These are phyloP conservation scores for Napeogenes inachia DNA, from an alignment of 2,888 invertebrate species.

Conservation along the genomic window DNA sequence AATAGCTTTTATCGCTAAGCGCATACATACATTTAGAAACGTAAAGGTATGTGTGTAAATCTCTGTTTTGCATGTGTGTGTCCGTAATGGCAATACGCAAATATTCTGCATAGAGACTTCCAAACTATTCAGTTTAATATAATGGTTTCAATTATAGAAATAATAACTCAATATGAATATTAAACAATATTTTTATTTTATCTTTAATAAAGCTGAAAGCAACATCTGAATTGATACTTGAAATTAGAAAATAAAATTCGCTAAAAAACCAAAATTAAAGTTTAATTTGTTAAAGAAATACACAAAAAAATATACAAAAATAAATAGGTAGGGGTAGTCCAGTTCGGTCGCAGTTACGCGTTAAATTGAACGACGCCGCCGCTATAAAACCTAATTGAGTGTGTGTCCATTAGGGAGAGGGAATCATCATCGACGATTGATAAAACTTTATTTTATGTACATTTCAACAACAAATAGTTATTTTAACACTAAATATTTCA, in stretches of 20 bases:
- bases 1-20: conserved; percentile 7
- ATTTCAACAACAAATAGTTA: conserved; percentile 19
- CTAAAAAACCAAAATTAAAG: conserved; percentile 16
- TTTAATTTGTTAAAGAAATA: conserved; percentile 28
- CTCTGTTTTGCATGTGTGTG: not conserved
- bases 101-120: too few relatives aligned
- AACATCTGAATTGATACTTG: conserved; percentile 18
- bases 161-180: too few relatives aligned
- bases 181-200: conserved; percentile 10
- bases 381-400: conserved; percentile 73
- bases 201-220: conserved; percentile 13
- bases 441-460: conserved; percentile 32
- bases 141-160: too few relatives aligned
- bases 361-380: conserved; percentile 68
- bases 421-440: conserved; percentile 49
- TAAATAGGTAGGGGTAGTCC: conserved; percentile 55
- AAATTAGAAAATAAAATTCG: conserved; percentile 5
- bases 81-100: not conserved
- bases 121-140: too few relatives aligned
- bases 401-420: conserved; percentile 63
- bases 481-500: conserved; percentile 3
- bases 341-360: conserved; percentile 66
- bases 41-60: not conserved
- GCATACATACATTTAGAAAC: not conserved
- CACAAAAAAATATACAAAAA: conserved; percentile 58